Base-by-base conservation (phyloP, 2,888 invertebrate genomes). In the Venusia cambrica region DNA sequence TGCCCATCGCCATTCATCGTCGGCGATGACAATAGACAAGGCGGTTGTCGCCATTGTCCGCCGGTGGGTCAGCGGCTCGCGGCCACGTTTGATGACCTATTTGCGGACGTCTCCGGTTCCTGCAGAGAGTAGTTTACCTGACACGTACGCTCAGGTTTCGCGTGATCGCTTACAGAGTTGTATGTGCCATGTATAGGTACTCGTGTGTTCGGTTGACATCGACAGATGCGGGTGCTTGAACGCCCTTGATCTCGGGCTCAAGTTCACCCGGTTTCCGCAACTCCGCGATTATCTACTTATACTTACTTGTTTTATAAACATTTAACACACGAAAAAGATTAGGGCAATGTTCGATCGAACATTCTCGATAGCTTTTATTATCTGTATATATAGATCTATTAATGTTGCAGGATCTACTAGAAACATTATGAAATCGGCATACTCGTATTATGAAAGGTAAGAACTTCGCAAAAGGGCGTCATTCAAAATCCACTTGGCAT, bases 1-100 rank as follows among this genome's bases (percentile, higher is more conserved):
- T 74, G 75, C 71, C 75, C 80, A 85, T 83, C 83, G 61, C 71
- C 84, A 85, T 84, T 84, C 80, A 84, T 76, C 62, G 76, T 51
- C 56, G 62, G 54, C 61, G 63, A 57, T 64, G 71, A 78, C 76
- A 80, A 74, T 74, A 68, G 73, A 79, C 78, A 76, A 74, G 74
- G 61, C 64, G 63, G 62, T 65, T 65, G 63, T 60, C 58, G 61
- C 58, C 64, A 75, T 77, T 77, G 80, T 80, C 73, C 68, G 70
- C 36, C 40, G 45, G 43, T 44, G 51, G 62, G 66, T 65, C 65
- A 57, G 59, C 62, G 62, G 57, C 66, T 70, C 60, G 65, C 69
- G 68, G 66, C 60, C 56, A 45, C 51, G 57, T 64, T 69, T 65
- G 66, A 62, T 64, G 68, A 65, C 66, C 72, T 56, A 70, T 66